Evolutionary conservation across 2,888 invertebrate species (phyloP), one percentile per base, ranked within the genome.

Genomic region (Malachius bipustulatus): DNA sequence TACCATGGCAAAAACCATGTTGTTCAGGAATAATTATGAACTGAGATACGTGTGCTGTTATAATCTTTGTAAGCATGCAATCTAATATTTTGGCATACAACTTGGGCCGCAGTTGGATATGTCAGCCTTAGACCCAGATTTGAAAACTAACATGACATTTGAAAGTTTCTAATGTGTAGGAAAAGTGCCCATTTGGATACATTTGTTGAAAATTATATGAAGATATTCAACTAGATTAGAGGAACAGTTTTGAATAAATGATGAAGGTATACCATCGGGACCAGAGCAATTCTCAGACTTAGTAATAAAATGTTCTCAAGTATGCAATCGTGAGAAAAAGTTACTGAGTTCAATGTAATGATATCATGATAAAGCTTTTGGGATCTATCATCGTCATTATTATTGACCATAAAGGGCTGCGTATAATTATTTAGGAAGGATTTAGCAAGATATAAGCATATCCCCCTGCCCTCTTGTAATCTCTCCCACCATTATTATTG

Each of bases 41-140:
- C 16, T 11, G 16, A 16, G 19, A n/a, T 12, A 31, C 19, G 3
- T 16, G 12, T 13, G 8, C 9, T 12, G 16, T 19, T 26, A 33
- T 26, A 19, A n/a, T 14, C 26, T 33, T 27, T 26, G 27, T 16
- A 12, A 34, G 27, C n/a, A 34, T 9, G 4, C 16, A 16, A 12
- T 27, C 34, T 16, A 34, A 34, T n/a, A 34, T n/a, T 19, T 34
- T 27, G 13, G 27, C 8, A 34, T 34, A 10, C 14, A 14, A 14
- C 27, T 34, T 3, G 34, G 34, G 14, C 28, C n/a, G 28, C 28
- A 34, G 11, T 15, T 34, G 14, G 11, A 14, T n/a, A 34, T 13
- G 28, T 27, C 13, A 12, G 4, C 2, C 13, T 15, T 34, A 2
- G 34, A 13, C 15, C 13, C 26, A 6, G 33, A 33, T 15, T 33